phyloP scores from a whole-genome alignment of 2,797 vertebrate species.

The Erethizon dorsatum region DNA sequence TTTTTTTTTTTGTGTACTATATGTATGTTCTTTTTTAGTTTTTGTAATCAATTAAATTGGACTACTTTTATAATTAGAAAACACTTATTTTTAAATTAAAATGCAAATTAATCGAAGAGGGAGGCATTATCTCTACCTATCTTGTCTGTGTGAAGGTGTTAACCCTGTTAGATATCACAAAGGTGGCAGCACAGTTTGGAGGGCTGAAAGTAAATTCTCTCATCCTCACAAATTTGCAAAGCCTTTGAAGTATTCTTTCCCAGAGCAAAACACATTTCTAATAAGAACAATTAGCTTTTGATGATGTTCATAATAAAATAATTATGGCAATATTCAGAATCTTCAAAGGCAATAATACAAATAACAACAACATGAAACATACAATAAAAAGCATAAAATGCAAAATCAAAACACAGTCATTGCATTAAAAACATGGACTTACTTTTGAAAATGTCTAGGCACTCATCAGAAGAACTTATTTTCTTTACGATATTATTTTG shows the following conservation, averaged over 20 bases:
- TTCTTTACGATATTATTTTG: slow-evolving; percentile 37
- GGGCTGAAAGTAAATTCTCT: neutral
- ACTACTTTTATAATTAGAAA: slow-evolving; percentile 26
- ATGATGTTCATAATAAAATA: slow-evolving; percentile 66
- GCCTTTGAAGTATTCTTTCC: neutral
- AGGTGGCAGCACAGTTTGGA: neutral
- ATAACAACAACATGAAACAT: slow-evolving; percentile 54
- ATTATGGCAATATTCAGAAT: slow-evolving; percentile 70
- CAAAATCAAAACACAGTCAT: slow-evolving; percentile 61
- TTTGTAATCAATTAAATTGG: neutral
- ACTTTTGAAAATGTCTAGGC: neutral
- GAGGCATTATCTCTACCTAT: neutral
- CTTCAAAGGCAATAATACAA: slow-evolving; percentile 59
- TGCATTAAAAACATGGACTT: neutral
- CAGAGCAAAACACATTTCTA: slow-evolving; percentile 55
- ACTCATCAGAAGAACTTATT: slow-evolving; percentile 30
- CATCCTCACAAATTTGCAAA: neutral
- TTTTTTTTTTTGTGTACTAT: neutral
- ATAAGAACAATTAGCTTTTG: slow-evolving; percentile 45
- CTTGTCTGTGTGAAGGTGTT: neutral
- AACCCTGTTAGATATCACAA: too few species aligned
- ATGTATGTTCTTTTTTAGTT: neutral
- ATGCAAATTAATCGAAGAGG: neutral
- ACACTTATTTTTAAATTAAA: slow-evolving; percentile 40
- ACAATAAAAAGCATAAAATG: slow-evolving; percentile 51